Conservation (phyloP, 1,140 invertebrate genomes). For the Caenorhabditis inopinata region DNA sequence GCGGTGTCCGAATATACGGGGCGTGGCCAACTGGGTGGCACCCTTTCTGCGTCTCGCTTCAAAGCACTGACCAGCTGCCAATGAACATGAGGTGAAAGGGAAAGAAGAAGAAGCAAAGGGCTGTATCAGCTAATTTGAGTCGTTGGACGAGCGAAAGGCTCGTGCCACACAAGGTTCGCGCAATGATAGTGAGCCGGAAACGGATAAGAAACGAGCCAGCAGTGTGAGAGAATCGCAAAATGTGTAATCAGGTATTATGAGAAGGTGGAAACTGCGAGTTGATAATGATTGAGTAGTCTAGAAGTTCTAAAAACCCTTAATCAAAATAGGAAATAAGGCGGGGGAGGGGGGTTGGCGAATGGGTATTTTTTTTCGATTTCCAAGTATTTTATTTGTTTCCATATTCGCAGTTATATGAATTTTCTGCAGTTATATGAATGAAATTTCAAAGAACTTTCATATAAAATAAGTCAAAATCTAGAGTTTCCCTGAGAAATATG, state of each 20-base stretch:
- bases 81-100: not conserved
- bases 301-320: no score
- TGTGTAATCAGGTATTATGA: constrained; percentile 8
- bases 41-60: not conserved
- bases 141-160: not conserved
- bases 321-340: no score
- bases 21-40: constrained; percentile 20
- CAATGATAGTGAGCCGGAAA: constrained; percentile 27
- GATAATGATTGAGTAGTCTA: no score
- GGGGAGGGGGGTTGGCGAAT: no score
- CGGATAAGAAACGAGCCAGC: not conserved
- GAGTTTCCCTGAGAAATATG: no score
- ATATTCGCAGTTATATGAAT: no score
- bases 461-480: no score
- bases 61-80: constrained; percentile 24
- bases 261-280: not conserved
- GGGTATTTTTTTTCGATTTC: no score
- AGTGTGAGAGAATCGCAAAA: not conserved
- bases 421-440: no score
- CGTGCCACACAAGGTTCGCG: constrained; percentile 6
- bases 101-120: not conserved
- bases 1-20: not conserved
- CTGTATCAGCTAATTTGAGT: constrained; percentile 26
- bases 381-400: no score
- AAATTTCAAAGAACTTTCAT: no score